phyloP scores from a whole-genome alignment of 2,797 vertebrate species.

The Sternarchorhynchus goeldii region DNA sequence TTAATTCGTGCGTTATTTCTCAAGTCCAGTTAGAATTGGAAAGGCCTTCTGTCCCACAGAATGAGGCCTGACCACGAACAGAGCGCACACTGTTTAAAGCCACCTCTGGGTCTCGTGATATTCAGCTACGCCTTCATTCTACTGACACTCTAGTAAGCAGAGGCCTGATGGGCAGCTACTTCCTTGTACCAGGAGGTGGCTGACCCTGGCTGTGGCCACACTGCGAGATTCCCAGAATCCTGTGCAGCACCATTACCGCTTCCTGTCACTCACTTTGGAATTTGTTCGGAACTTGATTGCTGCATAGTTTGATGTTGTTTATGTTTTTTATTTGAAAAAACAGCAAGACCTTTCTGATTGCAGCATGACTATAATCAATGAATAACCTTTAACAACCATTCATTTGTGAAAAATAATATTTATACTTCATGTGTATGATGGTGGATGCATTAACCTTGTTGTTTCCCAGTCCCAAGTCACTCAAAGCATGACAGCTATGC shows the following conservation, averaged over 20 bases:
- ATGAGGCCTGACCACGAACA: constrained; percentile 61
- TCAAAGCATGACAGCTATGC: background rate
- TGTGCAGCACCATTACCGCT: constrained; percentile 29
- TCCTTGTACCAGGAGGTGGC: constrained; percentile 57
- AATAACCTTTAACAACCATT: background rate
- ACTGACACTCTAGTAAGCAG: constrained; percentile 51
- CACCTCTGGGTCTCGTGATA: constrained; percentile 62
- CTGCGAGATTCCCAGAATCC: constrained; percentile 59
- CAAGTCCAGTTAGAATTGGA: constrained; percentile 52
- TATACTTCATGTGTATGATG: background rate
- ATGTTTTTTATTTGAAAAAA: background rate
- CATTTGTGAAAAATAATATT: background rate
- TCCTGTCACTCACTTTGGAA: constrained; percentile 37
- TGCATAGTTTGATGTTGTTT: no score
- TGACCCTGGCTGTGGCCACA: constrained; percentile 57
- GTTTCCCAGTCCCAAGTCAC: background rate
- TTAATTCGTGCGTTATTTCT: constrained; percentile 31
- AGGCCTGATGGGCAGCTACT: constrained; percentile 50
- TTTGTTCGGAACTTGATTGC: background rate
- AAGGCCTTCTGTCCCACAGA: constrained; percentile 48
- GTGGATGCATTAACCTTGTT: background rate
- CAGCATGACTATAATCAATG: background rate
- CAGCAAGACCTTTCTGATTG: background rate
- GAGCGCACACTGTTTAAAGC: constrained; percentile 63
- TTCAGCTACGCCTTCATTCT: constrained; percentile 64